These are phyloP conservation scores for Heloderma charlesbogerti DNA, from an alignment of 2,113 vertebrate genomes.

Conservation along the genomic window DNA sequence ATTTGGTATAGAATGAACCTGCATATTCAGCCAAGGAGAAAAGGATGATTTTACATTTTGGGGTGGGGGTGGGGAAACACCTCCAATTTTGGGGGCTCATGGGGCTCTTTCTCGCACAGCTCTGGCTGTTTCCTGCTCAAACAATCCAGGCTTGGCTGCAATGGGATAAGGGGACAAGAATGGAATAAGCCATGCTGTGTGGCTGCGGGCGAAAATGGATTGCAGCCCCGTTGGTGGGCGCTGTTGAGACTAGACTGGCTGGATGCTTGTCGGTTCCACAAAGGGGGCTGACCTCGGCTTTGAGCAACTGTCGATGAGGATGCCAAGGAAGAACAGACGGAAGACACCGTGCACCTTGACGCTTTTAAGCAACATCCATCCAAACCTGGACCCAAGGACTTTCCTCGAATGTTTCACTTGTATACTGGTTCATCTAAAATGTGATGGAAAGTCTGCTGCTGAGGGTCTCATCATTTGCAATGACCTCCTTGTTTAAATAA, in stretches of 20 bases:
- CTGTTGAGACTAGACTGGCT: background rate
- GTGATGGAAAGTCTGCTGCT: background rate
- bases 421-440: background rate
- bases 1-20: conserved; percentile 19
- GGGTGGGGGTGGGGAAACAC: background rate
- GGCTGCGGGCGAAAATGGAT: background rate
- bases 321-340: background rate
- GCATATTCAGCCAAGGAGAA: conserved; percentile 26
- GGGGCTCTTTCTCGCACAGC: background rate
- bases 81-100: background rate
- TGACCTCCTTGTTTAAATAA: background rate
- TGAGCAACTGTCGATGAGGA: background rate
- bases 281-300: background rate
- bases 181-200: background rate
- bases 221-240: background rate
- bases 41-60: conserved; percentile 32
- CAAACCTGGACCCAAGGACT: background rate
- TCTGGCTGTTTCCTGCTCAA: conserved; percentile 17
- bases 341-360: too few species aligned
- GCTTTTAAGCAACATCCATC: background rate
- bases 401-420: background rate
- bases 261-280: background rate
- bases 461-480: background rate
- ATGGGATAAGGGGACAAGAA: conserved; percentile 22
- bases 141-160: background rate